Evolutionary conservation across 2,888 invertebrate genomes (phyloP), one percentile per base, ranked within the genome.

Genomic region (Drosophila lutescens): DNA sequence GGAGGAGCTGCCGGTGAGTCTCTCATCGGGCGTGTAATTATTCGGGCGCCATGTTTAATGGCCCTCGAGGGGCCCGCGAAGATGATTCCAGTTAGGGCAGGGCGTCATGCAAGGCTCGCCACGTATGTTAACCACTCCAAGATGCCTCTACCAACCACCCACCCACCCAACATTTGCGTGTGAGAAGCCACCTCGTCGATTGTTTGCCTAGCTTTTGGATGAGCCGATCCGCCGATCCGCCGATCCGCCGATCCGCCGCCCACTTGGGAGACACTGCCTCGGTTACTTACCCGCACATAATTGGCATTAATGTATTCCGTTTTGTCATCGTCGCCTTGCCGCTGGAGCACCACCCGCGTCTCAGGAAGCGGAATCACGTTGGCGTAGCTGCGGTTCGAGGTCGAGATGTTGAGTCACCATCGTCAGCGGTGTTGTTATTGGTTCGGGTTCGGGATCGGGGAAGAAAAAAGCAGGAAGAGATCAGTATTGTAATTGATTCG

Each of bases 301-400:
- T 97, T 98, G 74, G 98, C 98, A 90, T 98, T 98, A 80, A 98
- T 98, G 91, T 98, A 98, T 92, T 97, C 97, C 55, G 96, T 95
- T 73, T 95, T 95, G 1, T 95, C 95, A 86, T 96, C 96, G 69
- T 95, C 95, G 62, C 95, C 95, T 65, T 95, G 93, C 73, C 94
- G 93, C 79, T 94, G 94, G 40, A 98, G 93, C 36, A 95, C 94
- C 2, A 98, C 98, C 88, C 98, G 94, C 34, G 97, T 97, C 92
- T 98, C 97, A 34, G 98, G 97, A 79, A 97, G 94, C 58, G 98
- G 98, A 79, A 98, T 95, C n/a, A 98, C 97, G 92, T 98, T 98
- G 65, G 98, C 97, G 93, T 97, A 98, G 54, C 94, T 93, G 79
- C 60, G 60, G 75, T 75, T 54, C 43, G 72, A 63, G 56, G 72